Percentiles rank a stretch among this genome's conserved stretches.
Evolutionary conservation across 2,888 invertebrate species (phyloP).

Genomic region (Ennomos erosarius): DNA sequence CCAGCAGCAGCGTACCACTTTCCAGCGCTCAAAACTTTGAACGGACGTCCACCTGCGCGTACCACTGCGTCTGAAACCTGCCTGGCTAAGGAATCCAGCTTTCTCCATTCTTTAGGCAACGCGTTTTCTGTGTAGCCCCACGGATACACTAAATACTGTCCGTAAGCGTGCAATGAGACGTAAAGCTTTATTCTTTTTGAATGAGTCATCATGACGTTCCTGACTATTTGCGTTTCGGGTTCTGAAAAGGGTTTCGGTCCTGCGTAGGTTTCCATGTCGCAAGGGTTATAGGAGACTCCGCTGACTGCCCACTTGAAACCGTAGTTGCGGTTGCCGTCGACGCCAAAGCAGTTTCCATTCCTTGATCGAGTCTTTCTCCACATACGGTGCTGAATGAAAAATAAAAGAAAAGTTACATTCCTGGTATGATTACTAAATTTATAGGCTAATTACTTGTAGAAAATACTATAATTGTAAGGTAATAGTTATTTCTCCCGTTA

Average conservation of each 20-base stretch:
- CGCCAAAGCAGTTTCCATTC: slow-evolving; percentile 81
- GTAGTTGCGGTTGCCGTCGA: slow-evolving; percentile 90
- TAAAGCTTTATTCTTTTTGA: slow-evolving; percentile 85
- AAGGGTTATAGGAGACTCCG: slow-evolving; percentile 87
- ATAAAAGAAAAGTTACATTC: neutral
- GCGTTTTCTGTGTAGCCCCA: slow-evolving; percentile 85
- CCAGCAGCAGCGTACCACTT: slow-evolving; percentile 87
- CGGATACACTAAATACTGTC: slow-evolving; percentile 86
- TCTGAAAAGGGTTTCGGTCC: slow-evolving; percentile 87
- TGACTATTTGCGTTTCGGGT: slow-evolving; percentile 84
- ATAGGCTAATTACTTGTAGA: no score
- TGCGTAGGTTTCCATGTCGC: slow-evolving; percentile 84
- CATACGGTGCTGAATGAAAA: slow-evolving; percentile 80
- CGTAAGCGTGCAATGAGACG: slow-evolving; percentile 89
- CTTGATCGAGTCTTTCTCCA: slow-evolving; percentile 88
- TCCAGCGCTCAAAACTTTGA: slow-evolving; percentile 77
- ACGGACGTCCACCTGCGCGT: slow-evolving; percentile 72
- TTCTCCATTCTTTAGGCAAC: slow-evolving; percentile 77
- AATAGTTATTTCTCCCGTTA: no score
- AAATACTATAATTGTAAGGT: no score
- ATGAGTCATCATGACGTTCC: slow-evolving; percentile 80
- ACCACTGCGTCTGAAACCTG: slow-evolving; percentile 70
- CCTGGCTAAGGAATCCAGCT: slow-evolving; percentile 70
- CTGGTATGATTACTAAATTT: neutral
- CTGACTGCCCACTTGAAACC: slow-evolving; percentile 88